These are phyloP conservation scores for Elanoides forficatus DNA, from an alignment of 2,113 vertebrate species.

Conservation along the genomic window DNA sequence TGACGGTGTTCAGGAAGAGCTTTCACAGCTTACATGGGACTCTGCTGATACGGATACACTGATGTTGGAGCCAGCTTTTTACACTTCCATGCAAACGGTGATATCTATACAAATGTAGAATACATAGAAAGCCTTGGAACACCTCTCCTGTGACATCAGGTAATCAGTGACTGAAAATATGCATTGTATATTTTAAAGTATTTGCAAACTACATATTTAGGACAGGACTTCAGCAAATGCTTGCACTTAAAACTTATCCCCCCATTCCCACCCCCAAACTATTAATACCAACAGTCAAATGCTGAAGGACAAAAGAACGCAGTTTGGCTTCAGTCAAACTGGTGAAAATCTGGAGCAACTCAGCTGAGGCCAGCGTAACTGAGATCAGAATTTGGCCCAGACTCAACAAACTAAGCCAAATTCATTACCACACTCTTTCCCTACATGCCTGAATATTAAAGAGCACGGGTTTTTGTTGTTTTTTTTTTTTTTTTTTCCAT, in stretches of 20 bases:
- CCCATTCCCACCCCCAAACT: not conserved
- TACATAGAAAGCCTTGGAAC: not conserved
- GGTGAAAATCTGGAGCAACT: slow-evolving; percentile 44
- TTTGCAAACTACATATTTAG: not conserved
- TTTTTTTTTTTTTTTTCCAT: not conserved
- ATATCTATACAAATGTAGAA: not conserved
- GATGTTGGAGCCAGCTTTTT: not conserved
- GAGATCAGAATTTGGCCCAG: slow-evolving; percentile 59
- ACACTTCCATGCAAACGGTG: not conserved
- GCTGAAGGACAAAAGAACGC: slow-evolving; percentile 26
- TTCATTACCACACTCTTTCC: slow-evolving; percentile 67
- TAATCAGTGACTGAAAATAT: not conserved
- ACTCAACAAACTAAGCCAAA: slow-evolving; percentile 59
- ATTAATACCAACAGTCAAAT: slow-evolving; percentile 22
- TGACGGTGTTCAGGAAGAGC: not conserved
- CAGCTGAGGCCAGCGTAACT: slow-evolving; percentile 28
- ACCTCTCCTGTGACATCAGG: not conserved
- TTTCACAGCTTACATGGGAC: not conserved
- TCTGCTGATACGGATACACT: rapidly evolving
- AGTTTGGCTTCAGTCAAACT: slow-evolving; percentile 2
- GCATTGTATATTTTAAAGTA: not conserved
- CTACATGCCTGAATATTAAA: slow-evolving; percentile 70
- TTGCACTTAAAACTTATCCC: not conserved
- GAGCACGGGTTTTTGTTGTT: slow-evolving; percentile 18
- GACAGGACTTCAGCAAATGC: not conserved